Evolutionary conservation across 2,113 vertebrate genomes (phyloP).

Genomic region (Quiscalus mexicanus): DNA sequence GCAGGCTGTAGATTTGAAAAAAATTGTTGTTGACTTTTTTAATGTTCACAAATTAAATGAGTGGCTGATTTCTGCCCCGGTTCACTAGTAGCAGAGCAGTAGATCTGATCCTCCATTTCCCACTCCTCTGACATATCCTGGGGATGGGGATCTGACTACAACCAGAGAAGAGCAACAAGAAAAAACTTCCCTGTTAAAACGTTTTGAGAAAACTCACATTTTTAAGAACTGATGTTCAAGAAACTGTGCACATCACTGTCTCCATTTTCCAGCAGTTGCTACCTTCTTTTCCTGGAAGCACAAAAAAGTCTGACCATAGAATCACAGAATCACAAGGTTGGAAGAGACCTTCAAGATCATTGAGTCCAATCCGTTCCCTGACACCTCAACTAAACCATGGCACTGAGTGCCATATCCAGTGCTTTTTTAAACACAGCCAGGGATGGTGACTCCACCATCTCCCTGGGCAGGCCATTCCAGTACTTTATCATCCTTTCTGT

Average conservation of each 20-base stretch:
- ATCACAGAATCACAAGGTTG: too few species aligned
- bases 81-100: background rate
- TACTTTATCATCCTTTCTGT: too few species aligned
- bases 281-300: background rate
- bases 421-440: too few species aligned
- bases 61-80: background rate
- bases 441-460: too few species aligned
- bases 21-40: slow-evolving; percentile 12
- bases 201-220: background rate
- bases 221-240: background rate
- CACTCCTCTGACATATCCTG: background rate
- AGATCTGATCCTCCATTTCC: background rate
- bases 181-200: background rate
- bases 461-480: too few species aligned
- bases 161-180: background rate
- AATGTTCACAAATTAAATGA: background rate
- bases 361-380: too few species aligned
- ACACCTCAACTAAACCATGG: too few species aligned
- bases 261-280: background rate
- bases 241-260: background rate
- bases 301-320: background rate
- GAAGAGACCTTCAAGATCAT: too few species aligned
- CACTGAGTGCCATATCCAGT: too few species aligned
- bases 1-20: slow-evolving; percentile 34
- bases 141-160: background rate